phyloP scores from a whole-genome alignment of 2,113 vertebrate species.

The Dolichotis patagonum region DNA sequence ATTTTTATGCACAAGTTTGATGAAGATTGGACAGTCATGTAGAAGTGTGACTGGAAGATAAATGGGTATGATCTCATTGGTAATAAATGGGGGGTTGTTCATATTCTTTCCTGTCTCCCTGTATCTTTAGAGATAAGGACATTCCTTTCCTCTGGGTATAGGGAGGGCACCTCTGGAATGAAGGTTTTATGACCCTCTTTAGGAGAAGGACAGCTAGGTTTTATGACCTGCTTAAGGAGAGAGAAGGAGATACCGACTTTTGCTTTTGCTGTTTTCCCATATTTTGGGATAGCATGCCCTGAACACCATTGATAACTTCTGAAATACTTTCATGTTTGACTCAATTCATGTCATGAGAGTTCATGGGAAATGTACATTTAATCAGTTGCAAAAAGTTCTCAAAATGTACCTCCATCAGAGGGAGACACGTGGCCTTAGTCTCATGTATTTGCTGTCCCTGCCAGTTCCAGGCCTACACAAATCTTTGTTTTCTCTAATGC shows the following conservation, averaged over 20 bases:
- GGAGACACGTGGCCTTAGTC: background rate
- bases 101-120: background rate
- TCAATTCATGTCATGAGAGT: conserved; percentile 27
- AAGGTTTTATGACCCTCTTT: conserved; percentile 22
- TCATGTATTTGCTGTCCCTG: background rate
- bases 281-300: background rate
- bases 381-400: conserved; percentile 52
- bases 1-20: background rate
- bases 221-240: conserved; percentile 3
- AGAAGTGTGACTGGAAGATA: background rate
- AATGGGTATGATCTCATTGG: background rate
- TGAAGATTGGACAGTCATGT: background rate
- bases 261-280: background rate
- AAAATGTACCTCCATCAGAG: background rate
- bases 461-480: background rate
- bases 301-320: background rate
- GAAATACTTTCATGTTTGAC: background rate
- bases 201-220: background rate
- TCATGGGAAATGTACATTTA: conserved; percentile 56
- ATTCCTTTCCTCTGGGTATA: conserved; percentile 30
- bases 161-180: conserved; percentile 1
- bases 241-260: background rate
- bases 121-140: conserved; percentile 35
- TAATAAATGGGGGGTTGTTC: background rate
- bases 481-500: background rate